Evolutionary conservation across 2,888 invertebrate species (phyloP), one percentile per base, ranked within the genome.

Genomic region (Ischnura elegans): DNA sequence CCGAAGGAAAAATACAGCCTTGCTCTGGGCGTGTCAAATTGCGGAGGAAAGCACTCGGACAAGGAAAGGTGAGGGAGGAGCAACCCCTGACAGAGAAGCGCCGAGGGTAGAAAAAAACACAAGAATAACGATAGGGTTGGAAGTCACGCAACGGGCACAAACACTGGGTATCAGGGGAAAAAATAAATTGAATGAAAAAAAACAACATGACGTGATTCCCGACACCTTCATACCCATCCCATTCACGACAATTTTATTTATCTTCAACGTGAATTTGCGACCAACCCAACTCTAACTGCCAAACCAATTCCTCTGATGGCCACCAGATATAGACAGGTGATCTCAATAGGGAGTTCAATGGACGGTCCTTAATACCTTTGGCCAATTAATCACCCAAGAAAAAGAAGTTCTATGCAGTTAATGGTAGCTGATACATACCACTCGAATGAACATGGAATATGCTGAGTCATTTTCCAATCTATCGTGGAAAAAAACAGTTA

Each of bases 41-140:
- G 42, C 55, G 36, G 45, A 46, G 42, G 46, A 10, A 45, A 29
- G 43, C n/a, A 86, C 51, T 46, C 25, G 87, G 21, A 42, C 21
- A 25, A 21, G 36, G 36, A 42, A 42, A 3, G 51, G 25, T 19
- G 51, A 42, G 87, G 46, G 47, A 51, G 43, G 47, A 13, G 51
- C 42, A 87, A 16, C 55, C 55, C 55, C 21, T 42, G 87, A 87
- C 87, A 87, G 87, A 16, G 36, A 55, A 55, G 55, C 87, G 55
- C 51, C 51, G 55, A 55, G 55, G 55, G 51, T 19, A 85, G 43
- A 29, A 85, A 51, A 76, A 66, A 66, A 76, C 29, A 36, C 76
- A 36, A 36, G 42, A 87, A 43, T 87, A 87, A 87, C 42, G 87
- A 87, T 87, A 87, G 55, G 87, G 87, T 55, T 55, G 42, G 87